Conservation (phyloP, 2,888 invertebrate genomes). For the Acholoe squamosa region DNA sequence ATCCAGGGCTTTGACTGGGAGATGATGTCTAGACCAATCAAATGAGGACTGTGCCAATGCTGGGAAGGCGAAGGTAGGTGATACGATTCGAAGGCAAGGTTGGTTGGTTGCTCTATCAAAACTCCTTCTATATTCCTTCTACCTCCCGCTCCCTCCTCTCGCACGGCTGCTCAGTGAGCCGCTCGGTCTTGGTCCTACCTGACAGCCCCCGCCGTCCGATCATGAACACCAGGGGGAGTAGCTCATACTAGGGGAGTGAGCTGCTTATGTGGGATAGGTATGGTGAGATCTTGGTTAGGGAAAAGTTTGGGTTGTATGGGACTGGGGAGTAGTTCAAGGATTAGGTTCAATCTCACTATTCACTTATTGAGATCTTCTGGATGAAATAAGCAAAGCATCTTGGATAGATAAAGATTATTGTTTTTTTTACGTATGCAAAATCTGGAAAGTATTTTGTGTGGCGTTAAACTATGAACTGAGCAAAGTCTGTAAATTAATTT, state of each 20-base stretch:
- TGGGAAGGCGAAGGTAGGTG: not conserved
- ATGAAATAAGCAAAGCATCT: no score
- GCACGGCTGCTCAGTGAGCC: not conserved
- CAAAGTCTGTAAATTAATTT: no score
- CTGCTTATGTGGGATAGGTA: not conserved
- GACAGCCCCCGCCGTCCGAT: slow-evolving; percentile 23
- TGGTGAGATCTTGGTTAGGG: not conserved
- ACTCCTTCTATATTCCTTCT: not conserved
- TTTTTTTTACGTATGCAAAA: no score
- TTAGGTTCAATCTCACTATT: no score
- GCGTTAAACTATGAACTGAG: no score
- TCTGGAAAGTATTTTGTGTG: no score
- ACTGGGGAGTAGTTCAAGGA: not conserved
- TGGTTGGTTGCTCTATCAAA: slow-evolving; percentile 10
- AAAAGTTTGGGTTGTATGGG: not conserved
- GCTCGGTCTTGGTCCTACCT: not conserved
- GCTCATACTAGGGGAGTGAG: not conserved
- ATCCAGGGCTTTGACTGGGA: not conserved
- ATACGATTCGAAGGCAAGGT: not conserved
- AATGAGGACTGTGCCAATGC: not conserved
- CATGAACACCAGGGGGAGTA: not conserved
- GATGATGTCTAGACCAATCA: slow-evolving; percentile 21
- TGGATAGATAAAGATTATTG: no score
- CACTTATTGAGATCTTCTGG: no score
- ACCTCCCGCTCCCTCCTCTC: not conserved